Conservation (phyloP, 2,797 vertebrate species). For the Poliocrania exsul region DNA sequence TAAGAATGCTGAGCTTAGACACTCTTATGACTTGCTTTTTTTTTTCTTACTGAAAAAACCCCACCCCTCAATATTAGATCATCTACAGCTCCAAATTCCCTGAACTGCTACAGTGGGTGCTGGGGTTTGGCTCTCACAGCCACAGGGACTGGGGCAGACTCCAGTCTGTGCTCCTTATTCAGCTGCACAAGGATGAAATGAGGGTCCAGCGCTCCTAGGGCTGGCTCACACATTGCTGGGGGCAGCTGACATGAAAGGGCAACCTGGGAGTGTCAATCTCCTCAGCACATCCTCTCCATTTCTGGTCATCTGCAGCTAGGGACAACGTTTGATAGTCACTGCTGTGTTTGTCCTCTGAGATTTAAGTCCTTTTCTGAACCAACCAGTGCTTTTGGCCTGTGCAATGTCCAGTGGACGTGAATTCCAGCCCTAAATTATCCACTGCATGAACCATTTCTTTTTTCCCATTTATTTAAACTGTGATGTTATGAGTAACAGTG, state of each 20-base stretch:
- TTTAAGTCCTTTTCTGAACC: not conserved
- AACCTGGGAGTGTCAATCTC: accelerated
- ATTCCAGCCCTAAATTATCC: not conserved
- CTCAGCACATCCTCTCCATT: not conserved
- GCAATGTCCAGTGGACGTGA: not conserved
- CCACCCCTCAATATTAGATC: accelerated
- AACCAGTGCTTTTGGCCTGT: not conserved
- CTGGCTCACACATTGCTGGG: accelerated
- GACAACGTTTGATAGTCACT: not conserved
- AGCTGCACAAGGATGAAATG: not conserved
- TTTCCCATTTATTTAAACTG: not conserved
- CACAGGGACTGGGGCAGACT: not conserved
- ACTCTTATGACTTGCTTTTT: not conserved
- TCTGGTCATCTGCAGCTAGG: not conserved
- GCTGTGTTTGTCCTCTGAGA: not conserved
- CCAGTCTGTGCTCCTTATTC: accelerated
- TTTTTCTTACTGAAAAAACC: not conserved
- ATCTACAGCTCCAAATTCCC: not conserved
- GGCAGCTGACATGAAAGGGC: not conserved
- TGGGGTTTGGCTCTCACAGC: not conserved
- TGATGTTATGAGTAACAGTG: not conserved
- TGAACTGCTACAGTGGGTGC: not conserved
- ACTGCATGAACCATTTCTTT: not conserved
- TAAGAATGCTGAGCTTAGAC: not conserved
- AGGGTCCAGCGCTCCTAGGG: accelerated